phyloP scores from a whole-genome alignment of 1,140 invertebrate genomes.

The Lasaia peninsularis region DNA sequence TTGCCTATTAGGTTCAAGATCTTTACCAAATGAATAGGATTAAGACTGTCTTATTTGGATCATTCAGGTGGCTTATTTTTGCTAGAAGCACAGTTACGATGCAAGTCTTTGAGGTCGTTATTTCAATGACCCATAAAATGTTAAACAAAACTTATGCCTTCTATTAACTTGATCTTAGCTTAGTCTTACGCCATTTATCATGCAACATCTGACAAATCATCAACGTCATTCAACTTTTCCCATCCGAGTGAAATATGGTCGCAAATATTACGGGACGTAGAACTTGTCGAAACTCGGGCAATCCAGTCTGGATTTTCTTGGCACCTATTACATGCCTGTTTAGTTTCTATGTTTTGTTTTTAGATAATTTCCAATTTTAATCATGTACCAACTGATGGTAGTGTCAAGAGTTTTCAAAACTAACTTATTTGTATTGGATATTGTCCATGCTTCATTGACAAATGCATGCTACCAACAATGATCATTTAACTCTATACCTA shows the following conservation, averaged over 20 bases:
- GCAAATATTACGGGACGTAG: conserved; percentile 13
- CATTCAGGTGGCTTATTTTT: no score
- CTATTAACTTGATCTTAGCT: not conserved
- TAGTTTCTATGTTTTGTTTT: conserved; percentile 4
- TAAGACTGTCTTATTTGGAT: no score
- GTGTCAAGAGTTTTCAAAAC: no score
- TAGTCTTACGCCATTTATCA: conserved; percentile 7
- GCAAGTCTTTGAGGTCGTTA: no score
- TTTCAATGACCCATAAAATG: no score
- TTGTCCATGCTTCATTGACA: no score
- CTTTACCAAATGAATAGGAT: no score
- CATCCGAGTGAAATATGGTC: conserved; percentile 18
- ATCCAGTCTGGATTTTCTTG: conserved; percentile 6
- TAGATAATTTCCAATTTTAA: no score
- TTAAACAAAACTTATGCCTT: not conserved
- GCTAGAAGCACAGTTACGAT: no score
- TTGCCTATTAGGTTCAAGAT: no score
- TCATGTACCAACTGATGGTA: no score
- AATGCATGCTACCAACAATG: not conserved
- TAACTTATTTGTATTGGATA: no score
- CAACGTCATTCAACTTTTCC: conserved; percentile 20
- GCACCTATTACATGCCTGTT: conserved; percentile 11
- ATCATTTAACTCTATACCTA: conserved; percentile 1
- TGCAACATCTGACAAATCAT: conserved; percentile 11
- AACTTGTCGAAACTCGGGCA: conserved; percentile 10